A percentile compares a stretch with the other conserved stretches of the same genome.
phyloP scores from a whole-genome alignment of 2,797 vertebrate genomes.

The Chiloscyllium punctatum region DNA sequence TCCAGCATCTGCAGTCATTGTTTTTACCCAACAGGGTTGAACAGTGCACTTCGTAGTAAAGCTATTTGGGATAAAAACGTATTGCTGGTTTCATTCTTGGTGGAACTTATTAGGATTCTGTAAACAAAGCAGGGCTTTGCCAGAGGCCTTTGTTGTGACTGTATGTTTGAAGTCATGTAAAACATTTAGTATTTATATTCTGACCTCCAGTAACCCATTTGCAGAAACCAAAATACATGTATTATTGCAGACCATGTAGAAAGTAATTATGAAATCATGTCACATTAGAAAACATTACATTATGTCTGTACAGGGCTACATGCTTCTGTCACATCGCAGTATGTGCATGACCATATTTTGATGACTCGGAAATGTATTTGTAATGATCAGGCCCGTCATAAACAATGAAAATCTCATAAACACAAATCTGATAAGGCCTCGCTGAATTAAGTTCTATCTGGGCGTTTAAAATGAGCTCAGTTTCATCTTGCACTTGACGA shows the following conservation, averaged over 20 bases:
- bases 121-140: not conserved
- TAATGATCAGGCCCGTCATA: conserved; percentile 31
- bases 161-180: not conserved
- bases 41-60: not conserved
- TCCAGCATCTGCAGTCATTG: too few species aligned
- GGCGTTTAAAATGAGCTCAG: conserved; percentile 38
- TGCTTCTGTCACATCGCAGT: not conserved
- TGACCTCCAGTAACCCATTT: not conserved
- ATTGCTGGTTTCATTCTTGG: not conserved
- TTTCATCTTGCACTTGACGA: conserved; percentile 1
- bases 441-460: conserved; percentile 5
- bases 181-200: not conserved
- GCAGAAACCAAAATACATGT: not conserved
- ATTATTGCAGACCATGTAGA: not conserved
- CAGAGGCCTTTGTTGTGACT: not conserved
- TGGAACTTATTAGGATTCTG: not conserved
- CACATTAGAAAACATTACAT: not conserved
- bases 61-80: not conserved
- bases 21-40: too few species aligned
- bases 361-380: conserved; percentile 39
- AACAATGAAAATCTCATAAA: conserved; percentile 31
- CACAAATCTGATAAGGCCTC: conserved; percentile 7
- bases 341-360: not conserved
- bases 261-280: conserved; percentile 15
- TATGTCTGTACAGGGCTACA: not conserved